Conservation (phyloP, 2,113 vertebrate genomes). For the Engystomops pustulosus region DNA sequence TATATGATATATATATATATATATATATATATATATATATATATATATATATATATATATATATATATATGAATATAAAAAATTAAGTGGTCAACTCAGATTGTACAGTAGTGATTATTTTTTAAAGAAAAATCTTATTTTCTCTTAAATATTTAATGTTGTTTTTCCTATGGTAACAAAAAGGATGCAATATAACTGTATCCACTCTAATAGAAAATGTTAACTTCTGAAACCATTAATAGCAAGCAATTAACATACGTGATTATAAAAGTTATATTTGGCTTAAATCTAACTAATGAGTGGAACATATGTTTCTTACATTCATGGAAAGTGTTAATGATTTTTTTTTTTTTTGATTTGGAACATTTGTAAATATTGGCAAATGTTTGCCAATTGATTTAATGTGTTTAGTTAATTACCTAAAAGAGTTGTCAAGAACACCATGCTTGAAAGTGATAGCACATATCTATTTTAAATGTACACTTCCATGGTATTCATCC, state of each 20-base stretch:
- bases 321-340: background rate
- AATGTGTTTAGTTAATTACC: background rate
- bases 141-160: too few species aligned
- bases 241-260: background rate
- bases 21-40: too few species aligned
- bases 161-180: too few species aligned
- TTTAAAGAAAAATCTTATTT: too few species aligned
- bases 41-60: too few species aligned
- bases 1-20: too few species aligned
- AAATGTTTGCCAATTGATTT: constrained; percentile 8
- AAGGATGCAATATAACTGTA: background rate
- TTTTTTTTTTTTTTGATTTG: background rate
- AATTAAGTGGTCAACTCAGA: too few species aligned
- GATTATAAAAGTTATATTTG: background rate
- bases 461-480: background rate
- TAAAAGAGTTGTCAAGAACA: constrained; percentile 17
- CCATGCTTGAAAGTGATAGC: background rate
- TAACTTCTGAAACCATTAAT: background rate
- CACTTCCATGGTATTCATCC: background rate
- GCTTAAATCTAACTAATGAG: background rate
- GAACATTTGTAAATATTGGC: constrained; percentile 15
- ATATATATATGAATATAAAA: too few species aligned
- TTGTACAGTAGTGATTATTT: too few species aligned
- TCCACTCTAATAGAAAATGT: background rate
- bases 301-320: background rate